phyloP scores from a whole-genome alignment of 1,140 invertebrate species.

The Platorchestia sp. region DNA sequence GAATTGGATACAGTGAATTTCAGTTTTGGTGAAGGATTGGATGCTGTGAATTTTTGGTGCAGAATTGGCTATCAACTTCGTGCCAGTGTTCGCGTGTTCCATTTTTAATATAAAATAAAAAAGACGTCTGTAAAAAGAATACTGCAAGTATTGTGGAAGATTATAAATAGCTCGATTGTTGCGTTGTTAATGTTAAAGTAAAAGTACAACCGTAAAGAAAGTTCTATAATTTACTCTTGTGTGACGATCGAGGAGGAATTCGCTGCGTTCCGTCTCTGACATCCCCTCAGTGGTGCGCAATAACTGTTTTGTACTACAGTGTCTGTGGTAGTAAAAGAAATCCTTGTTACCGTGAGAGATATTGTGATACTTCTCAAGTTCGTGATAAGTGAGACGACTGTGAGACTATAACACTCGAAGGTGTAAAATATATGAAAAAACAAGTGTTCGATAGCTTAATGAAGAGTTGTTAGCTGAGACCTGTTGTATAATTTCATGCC shows the following conservation, averaged over 20 bases:
- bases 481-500: too few relatives aligned
- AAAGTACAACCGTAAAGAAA: neutral
- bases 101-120: neutral
- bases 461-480: too few relatives aligned
- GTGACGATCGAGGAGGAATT: too few relatives aligned
- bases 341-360: neutral
- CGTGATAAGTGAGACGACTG: neutral
- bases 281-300: too few relatives aligned
- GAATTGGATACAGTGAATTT: neutral
- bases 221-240: neutral
- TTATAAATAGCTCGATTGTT: neutral
- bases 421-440: neutral
- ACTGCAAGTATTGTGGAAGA: too few relatives aligned
- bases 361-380: neutral
- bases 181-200: neutral
- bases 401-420: neutral
- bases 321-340: neutral
- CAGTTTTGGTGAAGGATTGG: neutral
- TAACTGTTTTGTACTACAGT: too few relatives aligned
- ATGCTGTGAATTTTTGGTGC: neutral
- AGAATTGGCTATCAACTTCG: neutral
- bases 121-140: neutral
- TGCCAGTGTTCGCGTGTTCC: neutral
- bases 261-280: too few relatives aligned
- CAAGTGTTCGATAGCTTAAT: too few relatives aligned